Base-by-base conservation (phyloP, 2,888 invertebrate genomes). In the Plagiodera versicolora region DNA sequence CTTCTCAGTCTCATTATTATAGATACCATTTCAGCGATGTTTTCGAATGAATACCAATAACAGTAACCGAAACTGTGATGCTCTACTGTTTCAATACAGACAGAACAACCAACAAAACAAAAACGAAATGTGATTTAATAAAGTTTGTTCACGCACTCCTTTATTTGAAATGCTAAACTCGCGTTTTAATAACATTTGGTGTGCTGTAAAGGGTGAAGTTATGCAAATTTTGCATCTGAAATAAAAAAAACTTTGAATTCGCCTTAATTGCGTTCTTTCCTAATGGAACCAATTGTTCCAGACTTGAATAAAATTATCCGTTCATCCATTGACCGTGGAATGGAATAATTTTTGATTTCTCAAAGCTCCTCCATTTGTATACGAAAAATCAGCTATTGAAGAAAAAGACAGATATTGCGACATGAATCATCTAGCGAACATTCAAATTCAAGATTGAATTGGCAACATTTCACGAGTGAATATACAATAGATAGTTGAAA, bases 151-250 rank as follows among this genome's bases (percentile, higher is more conserved):
- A 45, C 58, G 60, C 58, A 53, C 48, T 56, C 35, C 63, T 62
- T 67, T 54, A 67, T 64, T 70, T 63, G 45, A 56, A 66, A 69
- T 69, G 67, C 68, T 65, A 69, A 70, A 72, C 70, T 68, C 4
- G 66, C 63, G 64, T 65, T 70, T 70, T 68, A 70, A 70, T 67
- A 68, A 66, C 65, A 62, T 58, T 65, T 58, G 56, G 55, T 58
- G 52, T 18, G 60, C 67, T 62, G 60, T 64, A 70, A 70, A 70
- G 70, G 69, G 65, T 60, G 57, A 46, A 60, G 68, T 64, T 70
- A 71, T 70, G 69, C 65, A 70, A 67, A 71, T 72, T 61, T 62
- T 63, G 61, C 66, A 58, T 68, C 61, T 58, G 60, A 63, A 62
- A 56, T 14, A n/a, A 39, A 63, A 60, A 56, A 58, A 63, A 56